Conservation (phyloP, 2,888 invertebrate species). For the Odontocolon sp. region DNA sequence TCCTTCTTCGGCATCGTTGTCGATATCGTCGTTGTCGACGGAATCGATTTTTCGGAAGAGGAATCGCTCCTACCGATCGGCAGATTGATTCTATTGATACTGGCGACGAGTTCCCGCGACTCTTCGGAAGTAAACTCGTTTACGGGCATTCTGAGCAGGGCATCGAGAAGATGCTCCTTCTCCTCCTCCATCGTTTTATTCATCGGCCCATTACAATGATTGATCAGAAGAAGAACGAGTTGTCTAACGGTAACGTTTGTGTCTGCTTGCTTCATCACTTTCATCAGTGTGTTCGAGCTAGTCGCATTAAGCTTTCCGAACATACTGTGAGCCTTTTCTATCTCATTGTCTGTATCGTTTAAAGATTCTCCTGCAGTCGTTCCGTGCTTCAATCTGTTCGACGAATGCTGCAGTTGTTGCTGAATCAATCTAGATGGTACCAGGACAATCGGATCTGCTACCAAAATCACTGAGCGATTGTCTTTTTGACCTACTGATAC, state of each 20-base stretch:
- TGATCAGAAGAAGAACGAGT: conserved; percentile 88
- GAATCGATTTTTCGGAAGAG: conserved; percentile 9
- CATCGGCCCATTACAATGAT: conserved; percentile 88
- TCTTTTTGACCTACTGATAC: conserved; percentile 38
- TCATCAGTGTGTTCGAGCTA: conserved; percentile 88
- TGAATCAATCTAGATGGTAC: background rate
- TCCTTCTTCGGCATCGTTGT: conserved; percentile 64
- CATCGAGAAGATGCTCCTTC: conserved; percentile 86
- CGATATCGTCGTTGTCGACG: conserved; percentile 51
- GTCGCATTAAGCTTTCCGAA: conserved; percentile 89
- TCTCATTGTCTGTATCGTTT: conserved; percentile 86
- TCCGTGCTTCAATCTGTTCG: conserved; percentile 43
- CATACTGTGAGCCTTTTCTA: conserved; percentile 88
- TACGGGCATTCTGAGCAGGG: conserved; percentile 86
- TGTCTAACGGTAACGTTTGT: conserved; percentile 89
- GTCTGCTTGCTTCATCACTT: conserved; percentile 91
- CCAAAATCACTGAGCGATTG: too few species aligned
- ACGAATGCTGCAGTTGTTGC: background rate
- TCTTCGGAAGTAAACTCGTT: conserved; percentile 79
- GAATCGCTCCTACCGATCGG: conserved; percentile 66
- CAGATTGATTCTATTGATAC: conserved; percentile 71
- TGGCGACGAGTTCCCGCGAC: conserved; percentile 77
- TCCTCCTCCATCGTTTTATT: conserved; percentile 88
- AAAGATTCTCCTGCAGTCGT: conserved; percentile 71
- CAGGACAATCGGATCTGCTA: too few species aligned